Percentiles rank a stretch among this genome's conserved stretches.
phyloP scores from a whole-genome alignment of 1,140 invertebrate genomes.

The Whitmania pigra region DNA sequence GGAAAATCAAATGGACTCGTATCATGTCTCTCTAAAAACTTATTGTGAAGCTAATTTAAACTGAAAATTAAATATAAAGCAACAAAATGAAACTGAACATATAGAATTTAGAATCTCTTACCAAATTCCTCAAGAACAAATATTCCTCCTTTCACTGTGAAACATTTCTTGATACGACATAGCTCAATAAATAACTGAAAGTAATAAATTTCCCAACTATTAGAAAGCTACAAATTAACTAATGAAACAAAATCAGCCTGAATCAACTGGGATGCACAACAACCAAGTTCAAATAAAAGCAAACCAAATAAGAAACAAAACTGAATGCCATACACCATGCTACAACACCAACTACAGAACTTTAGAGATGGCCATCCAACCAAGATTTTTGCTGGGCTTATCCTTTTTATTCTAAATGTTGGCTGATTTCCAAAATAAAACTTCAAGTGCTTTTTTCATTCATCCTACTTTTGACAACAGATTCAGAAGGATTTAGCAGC shows the following conservation, averaged over 20 bases:
- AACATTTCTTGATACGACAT: conserved; percentile 97
- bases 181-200: conserved; percentile 98
- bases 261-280: conserved; percentile 1
- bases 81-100: conserved; percentile 1
- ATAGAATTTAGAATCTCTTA: conserved; percentile 52
- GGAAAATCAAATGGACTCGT: too few species aligned
- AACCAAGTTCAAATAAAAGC: not conserved
- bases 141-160: conserved; percentile 93
- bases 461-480: too few species aligned
- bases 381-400: too few species aligned
- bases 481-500: too few species aligned
- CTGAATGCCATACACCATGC: not conserved
- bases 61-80: conserved; percentile 10
- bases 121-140: conserved; percentile 78
- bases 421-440: too few species aligned
- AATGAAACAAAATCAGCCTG: too few species aligned
- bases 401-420: too few species aligned
- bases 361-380: conserved; percentile 36
- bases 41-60: too few species aligned
- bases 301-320: conserved; percentile 11
- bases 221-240: too few species aligned
- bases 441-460: too few species aligned
- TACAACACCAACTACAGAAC: conserved; percentile 27
- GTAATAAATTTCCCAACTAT: not conserved
- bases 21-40: too few species aligned